Evolutionary conservation across 2,888 invertebrate species (phyloP), one percentile per base, ranked within the genome.

Genomic region (Lithosia quadra): DNA sequence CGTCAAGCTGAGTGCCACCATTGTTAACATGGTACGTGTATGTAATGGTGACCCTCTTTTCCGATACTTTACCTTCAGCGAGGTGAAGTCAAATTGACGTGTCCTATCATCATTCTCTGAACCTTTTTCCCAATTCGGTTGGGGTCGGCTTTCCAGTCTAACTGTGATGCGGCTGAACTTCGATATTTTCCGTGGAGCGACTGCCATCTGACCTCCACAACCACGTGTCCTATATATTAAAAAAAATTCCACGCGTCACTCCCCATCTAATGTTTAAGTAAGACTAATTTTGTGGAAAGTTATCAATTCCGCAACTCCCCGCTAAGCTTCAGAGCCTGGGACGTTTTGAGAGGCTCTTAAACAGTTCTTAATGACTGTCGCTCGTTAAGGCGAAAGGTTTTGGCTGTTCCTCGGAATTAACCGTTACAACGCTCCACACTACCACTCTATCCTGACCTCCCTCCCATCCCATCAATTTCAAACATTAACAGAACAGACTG

Each of bases 351-450:
- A 80, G 83, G 82, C 84, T 83, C 86, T 92, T 91, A 90, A 91
- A 86, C 90, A 90, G 85, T 88, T 86, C 88, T 90, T 92, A 92
- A 91, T 90, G 90, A 90, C 90, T 85, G 77, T 68, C 81, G 87
- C 91, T 92, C 92, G 92, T 92, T 92, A 90, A 86, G 89, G 84
- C 88, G 89, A 91, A 90, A 92, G 92, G 91, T 91, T 92, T 92
- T 82, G 90, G 87, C 91, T 91, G 91, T 91, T 91, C 91, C 90
- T 91, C 83, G 80, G 87, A 91, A 92, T 92, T 92, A 92, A 91
- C 91, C 90, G 92, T 90, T 86, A 89, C 89, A 87, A 81, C 88
- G 80, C 73, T 79, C 65, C 78, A 59, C 68, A 73, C 63, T 65
- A 70, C 91, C 89, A 85, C n/a, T 56, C 0, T 72, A 75, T 66